A percentile compares a stretch with the other conserved stretches of the same genome.
phyloP scores from a whole-genome alignment of 2,113 vertebrate species.

The Phylloscopus trochilus region DNA sequence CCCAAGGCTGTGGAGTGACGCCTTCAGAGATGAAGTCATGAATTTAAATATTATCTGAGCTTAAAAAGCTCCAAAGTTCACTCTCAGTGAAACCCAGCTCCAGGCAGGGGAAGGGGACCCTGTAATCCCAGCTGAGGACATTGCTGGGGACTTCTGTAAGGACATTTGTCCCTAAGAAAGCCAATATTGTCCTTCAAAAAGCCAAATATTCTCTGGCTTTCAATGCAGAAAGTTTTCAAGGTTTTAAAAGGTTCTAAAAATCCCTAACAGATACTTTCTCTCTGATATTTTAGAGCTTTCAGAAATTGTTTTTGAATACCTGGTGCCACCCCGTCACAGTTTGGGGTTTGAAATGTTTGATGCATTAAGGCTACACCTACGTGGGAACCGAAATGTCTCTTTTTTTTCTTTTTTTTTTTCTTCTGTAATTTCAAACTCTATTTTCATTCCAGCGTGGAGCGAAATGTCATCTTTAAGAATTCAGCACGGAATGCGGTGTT shows the following conservation, averaged over 20 bases:
- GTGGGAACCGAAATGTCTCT: neutral
- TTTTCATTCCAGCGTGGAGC: neutral
- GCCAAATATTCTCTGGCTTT: neutral
- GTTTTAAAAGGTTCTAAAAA: neutral
- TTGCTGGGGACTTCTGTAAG: neutral
- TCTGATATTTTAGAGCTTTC: neutral
- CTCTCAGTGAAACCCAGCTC: neutral
- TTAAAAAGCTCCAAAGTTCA: neutral
- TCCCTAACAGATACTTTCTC: neutral
- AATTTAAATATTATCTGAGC: neutral
- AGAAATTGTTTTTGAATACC: neutral
- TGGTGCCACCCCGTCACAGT: neutral
- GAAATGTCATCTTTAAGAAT: slow-evolving; percentile 18
- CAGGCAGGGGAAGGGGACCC: neutral
- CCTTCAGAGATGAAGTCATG: neutral
- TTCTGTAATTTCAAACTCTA: neutral
- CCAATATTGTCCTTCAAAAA: neutral
- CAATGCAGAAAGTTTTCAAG: neutral
- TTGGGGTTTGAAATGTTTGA: neutral
- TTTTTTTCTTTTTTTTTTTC: no score
- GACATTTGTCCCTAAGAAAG: neutral
- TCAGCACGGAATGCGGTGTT: neutral
- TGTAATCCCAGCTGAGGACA: neutral
- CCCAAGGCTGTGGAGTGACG: neutral
- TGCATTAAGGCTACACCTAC: neutral